Percentiles rank a stretch among this genome's conserved stretches.
Conservation (phyloP, 2,888 invertebrate species). For the Meteorus colon region DNA sequence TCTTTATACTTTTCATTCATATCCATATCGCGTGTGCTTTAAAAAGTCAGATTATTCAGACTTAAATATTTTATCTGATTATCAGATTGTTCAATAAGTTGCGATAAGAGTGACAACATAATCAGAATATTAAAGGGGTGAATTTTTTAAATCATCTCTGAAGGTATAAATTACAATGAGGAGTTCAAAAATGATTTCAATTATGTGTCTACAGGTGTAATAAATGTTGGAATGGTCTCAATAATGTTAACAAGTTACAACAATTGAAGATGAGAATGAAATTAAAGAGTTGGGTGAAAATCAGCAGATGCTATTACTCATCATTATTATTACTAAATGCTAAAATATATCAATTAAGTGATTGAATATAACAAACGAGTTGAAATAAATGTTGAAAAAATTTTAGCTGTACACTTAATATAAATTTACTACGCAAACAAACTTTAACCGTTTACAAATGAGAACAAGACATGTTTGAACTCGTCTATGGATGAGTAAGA, state of each 20-base stretch:
- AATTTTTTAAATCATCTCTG: background rate
- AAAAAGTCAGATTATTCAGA: conserved; percentile 25
- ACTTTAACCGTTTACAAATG: background rate
- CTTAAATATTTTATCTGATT: conserved; percentile 10
- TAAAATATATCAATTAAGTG: background rate
- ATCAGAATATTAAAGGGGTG: background rate
- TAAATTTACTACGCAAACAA: background rate
- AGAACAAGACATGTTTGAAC: background rate
- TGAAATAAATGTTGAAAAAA: background rate
- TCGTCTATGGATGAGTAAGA: no score
- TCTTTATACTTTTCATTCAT: conserved; percentile 19
- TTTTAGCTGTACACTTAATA: background rate
- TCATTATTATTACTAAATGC: background rate
- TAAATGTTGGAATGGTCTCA: no score
- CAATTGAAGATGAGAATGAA: no score
- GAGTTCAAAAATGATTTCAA: no score
- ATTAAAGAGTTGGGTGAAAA: no score
- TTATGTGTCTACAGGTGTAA: no score
- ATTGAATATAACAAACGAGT: background rate
- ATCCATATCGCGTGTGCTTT: conserved; percentile 12
- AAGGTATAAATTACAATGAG: background rate
- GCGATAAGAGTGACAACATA: background rate
- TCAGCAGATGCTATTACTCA: background rate
- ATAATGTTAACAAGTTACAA: no score
- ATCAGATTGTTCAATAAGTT: conserved; percentile 5